Base-by-base conservation (phyloP, 2,797 vertebrate species). In the Miichthys miiuy region DNA sequence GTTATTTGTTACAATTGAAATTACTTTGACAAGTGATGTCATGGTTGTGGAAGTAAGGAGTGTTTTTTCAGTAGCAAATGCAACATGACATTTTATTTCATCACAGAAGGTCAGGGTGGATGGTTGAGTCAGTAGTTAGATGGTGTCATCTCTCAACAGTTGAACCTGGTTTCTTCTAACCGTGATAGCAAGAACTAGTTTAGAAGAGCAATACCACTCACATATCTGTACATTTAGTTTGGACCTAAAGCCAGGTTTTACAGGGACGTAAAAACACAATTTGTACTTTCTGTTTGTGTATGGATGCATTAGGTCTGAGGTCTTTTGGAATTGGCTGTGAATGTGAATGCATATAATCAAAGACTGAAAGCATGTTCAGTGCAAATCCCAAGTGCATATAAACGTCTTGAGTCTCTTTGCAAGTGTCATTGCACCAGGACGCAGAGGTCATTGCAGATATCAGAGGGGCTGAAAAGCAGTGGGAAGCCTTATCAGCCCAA, bases 381-480 rank as follows among this genome's bases (percentile, higher is more conserved):
- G 38, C 30, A 63, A 76, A 52, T 76, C 62, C 47, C 18, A 34
- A 68, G 25, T 80, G 67, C 62, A 27, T 38, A 14, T 70, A 44
- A 80, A 60, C 68, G 17, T 75, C n/a, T 38, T 81, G 55, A 70
- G 25, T 20, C 25, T 62, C 69, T 68, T 74, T 79, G 65, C 63
- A 51, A 42, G 67, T 47, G 68, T 72, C 17, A 12, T 25, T 34
- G 25, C 38, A 79, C 34, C 46, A 72, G 58, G 62, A 85, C n/a
- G 18, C 47, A 72, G 77, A 93, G 89, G 94, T 89, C 92, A 91
- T 42, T 48, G 55, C 63, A 51, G 83, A 85, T 83, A 87, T 75
- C 42, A 77, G 66, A 76, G 10, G 14, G 60, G 46, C 68, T 68
- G 79, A 77, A 74, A 77, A 67, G 68, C 52, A 48, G 46, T 0